Base-by-base conservation (phyloP, 2,797 vertebrate genomes). In the Manis crassicaudata region DNA sequence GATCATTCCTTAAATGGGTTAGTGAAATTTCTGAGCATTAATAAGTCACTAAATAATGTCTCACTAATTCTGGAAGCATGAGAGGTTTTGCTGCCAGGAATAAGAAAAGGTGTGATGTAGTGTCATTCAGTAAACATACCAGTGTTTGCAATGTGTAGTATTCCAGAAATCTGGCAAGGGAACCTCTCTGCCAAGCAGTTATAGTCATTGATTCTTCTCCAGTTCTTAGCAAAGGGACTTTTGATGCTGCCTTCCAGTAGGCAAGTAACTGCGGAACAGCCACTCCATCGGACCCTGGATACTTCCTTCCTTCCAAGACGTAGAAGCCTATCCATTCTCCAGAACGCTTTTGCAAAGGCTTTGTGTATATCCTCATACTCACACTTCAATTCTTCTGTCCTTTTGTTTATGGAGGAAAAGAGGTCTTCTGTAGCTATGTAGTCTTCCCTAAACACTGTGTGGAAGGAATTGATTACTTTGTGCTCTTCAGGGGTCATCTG, bases 321-420 rank as follows among this genome's bases (percentile, higher is more conserved):
- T 88, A 98, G 96, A 89, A 98, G 97, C 72, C 97, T 98, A 2
- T 99, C 98, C 98, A 98, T 98, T 95, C 98, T 98, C 97, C 97
- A 98, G 27, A 98, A 99, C 2, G 98, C 97, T 63, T 98, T 98
- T 7, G 97, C 98, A 23, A 98, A 98, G 0, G 96, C 98, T 95
- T 91, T 97, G 89, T 98, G 98, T 91, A 98, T 97, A 70, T 94
- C 80, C 94, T 98, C 65, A 0, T 96, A 95, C 23, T 88, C 32
- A 10, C 9, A 18, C 40, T 13, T 65, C 76, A 9, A 6, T 13
- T 5, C 6, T 86, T 67, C 93, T 1, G 0, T 40, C 27, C 0
- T 50, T 95, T 32, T 72, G 65, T 58, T 6, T 32, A 52, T 83
- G 10, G 83, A 60, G 37, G 93, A 96, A 79, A 98, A 98, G 46